Evolutionary conservation across 2,113 vertebrate genomes (phyloP).

Genomic region (Thryonomys swinderianus): DNA sequence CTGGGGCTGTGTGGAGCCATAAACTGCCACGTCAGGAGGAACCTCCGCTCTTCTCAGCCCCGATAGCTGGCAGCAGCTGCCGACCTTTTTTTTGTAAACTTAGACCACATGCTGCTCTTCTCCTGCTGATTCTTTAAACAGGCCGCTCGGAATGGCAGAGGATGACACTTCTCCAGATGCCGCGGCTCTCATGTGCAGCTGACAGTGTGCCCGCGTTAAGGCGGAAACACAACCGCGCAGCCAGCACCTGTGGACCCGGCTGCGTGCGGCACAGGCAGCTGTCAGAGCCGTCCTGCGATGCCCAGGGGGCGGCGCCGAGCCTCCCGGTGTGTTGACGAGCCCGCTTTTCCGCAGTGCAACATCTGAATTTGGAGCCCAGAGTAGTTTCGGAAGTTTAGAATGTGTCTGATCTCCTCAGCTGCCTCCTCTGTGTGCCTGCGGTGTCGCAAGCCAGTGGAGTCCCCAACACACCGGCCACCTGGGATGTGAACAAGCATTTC

Average conservation of each 20-base stretch:
- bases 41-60: conserved; percentile 15
- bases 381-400: background rate
- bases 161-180: conserved; percentile 64
- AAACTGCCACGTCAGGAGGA: conserved; percentile 59
- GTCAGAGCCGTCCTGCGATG: background rate
- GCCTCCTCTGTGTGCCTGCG: background rate
- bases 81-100: background rate
- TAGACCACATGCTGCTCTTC: conserved; percentile 43
- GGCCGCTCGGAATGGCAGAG: conserved; percentile 8
- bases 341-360: background rate
- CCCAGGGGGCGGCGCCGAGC: background rate
- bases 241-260: background rate
- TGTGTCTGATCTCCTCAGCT: background rate
- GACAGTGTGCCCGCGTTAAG: background rate
- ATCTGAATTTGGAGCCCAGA: background rate
- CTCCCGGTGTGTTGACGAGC: background rate
- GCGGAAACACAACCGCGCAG: background rate
- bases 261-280: background rate
- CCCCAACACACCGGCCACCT: background rate
- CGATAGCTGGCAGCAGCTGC: conserved; percentile 51
- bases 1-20: conserved; percentile 2
- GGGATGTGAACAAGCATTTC: background rate
- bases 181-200: conserved; percentile 25
- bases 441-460: background rate
- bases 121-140: conserved; percentile 48